Base-by-base conservation (phyloP, 2,797 vertebrate genomes). In the Xenops minutus region DNA sequence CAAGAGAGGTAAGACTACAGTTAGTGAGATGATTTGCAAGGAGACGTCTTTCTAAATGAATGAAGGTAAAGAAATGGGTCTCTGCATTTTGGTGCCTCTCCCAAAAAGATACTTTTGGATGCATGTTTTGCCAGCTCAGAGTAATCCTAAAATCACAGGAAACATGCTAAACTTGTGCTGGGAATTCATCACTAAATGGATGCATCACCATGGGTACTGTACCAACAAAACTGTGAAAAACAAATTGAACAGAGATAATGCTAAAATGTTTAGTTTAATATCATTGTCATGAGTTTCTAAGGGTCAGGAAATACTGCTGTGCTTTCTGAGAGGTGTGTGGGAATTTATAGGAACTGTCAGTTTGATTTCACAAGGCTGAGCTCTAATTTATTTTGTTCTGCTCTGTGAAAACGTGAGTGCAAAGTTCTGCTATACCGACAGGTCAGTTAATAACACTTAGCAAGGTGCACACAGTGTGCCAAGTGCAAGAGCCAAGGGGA, bases 281-380 rank as follows among this genome's bases (percentile, higher is more conserved):
- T 17, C 8, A 26, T 39, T 85, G 36, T 29, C n/a, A 19, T 6
- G 7, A 30, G 14, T n/a, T 85, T 85, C 51, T 72, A 39, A 78
- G 43, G 46, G 23, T 59, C 73, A 86, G 44, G 26, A 86, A 73
- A 86, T 61, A 54, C n/a, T 61, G 34, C 29, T 78, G 17, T 73
- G 27, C 27, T 78, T 89, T 95, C 88, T 78, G 41, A 52, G 41
- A 90, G 10, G 34, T 44, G 56, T 34, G 39, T 81, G 34, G 11
- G 20, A 88, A 84, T 93, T 93, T 63, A 59, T 41, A 85, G 75
- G 37, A 74, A 16, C 41, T 74, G 91, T 69, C 93, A 95, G 24
- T 48, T 81, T 78, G 59, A 91, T 87, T 93, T 94, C 89, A 72
- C 64, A 81, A 79, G 58, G 34, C 24, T 90, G 81, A 85, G 36